A percentile compares a stretch with the other conserved stretches of the same genome.
phyloP scores from a whole-genome alignment of 2,797 vertebrate genomes.

The Loris lydekkerianus region DNA sequence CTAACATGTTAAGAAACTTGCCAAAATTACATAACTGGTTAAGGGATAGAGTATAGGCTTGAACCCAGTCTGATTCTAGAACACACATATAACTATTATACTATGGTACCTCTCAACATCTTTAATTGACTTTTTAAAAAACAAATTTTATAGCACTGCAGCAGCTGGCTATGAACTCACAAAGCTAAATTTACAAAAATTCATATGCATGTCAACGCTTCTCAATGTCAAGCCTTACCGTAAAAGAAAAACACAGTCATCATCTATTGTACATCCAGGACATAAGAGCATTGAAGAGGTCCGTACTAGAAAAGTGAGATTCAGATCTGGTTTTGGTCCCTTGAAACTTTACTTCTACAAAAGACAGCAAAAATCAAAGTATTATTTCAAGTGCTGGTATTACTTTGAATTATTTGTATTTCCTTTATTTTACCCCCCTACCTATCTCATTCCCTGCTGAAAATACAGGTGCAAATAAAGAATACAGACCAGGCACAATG shows the following conservation, averaged over 20 bases:
- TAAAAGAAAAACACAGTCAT: conserved; percentile 29
- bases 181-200: conserved; percentile 54
- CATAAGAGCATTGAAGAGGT: background rate
- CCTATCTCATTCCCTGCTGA: conserved; percentile 10
- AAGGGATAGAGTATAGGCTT: background rate
- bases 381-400: background rate
- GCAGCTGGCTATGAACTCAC: conserved; percentile 47
- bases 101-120: background rate
- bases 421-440: background rate
- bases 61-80: conserved; percentile 33
- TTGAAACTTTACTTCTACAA: conserved; percentile 68
- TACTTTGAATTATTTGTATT: conserved; percentile 53
- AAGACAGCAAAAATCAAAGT: conserved; percentile 64
- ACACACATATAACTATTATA: background rate
- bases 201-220: background rate
- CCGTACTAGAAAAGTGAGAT: background rate
- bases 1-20: conserved; percentile 31
- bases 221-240: conserved; percentile 64
- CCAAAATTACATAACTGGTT: conserved; percentile 9
- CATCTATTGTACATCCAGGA: background rate
- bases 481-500: background rate
- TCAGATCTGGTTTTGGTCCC: conserved; percentile 10
- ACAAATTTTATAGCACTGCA: background rate
- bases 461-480: background rate
- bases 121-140: background rate